These are phyloP conservation scores for Acromyrmex heyeri DNA, from an alignment of 1,140 invertebrate genomes.

Conservation along the genomic window DNA sequence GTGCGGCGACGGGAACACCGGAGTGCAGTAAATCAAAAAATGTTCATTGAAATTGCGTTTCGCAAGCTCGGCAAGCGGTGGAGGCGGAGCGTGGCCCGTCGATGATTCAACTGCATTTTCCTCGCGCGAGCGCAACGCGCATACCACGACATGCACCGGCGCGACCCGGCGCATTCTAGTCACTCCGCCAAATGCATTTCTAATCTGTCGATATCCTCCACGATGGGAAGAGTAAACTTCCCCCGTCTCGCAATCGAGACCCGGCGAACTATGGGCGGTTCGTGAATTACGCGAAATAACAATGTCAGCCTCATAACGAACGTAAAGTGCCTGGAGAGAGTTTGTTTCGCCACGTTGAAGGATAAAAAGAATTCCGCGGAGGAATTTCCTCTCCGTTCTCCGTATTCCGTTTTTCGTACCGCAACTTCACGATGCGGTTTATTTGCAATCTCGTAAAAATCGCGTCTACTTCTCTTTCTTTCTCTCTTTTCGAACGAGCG, in stretches of 20 bases:
- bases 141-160: conserved; percentile 51
- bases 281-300: conserved; percentile 77
- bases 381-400: not conserved
- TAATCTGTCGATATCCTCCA: conserved; percentile 50
- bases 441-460: conserved; percentile 64
- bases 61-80: conserved; percentile 51
- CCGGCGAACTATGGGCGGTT: conserved; percentile 59
- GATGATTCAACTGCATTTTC: conserved; percentile 74
- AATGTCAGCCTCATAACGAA: conserved; percentile 75
- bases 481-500: not conserved
- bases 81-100: conserved; percentile 31
- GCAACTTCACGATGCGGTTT: conserved; percentile 54
- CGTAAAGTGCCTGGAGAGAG: conserved; percentile 65
- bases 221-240: not conserved
- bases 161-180: conserved; percentile 66
- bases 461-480: not conserved
- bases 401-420: conserved; percentile 10
- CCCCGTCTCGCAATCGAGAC: conserved; percentile 17
- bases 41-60: conserved; percentile 65
- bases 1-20: conserved; percentile 14
- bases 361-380: conserved; percentile 44
- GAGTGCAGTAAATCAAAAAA: conserved; percentile 61
- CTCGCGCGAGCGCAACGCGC: conserved; percentile 55
- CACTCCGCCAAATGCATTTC: conserved; percentile 64
- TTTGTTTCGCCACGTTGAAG: conserved; percentile 30